phyloP scores from a whole-genome alignment of 2,113 vertebrate genomes.

The Clarias magur region DNA sequence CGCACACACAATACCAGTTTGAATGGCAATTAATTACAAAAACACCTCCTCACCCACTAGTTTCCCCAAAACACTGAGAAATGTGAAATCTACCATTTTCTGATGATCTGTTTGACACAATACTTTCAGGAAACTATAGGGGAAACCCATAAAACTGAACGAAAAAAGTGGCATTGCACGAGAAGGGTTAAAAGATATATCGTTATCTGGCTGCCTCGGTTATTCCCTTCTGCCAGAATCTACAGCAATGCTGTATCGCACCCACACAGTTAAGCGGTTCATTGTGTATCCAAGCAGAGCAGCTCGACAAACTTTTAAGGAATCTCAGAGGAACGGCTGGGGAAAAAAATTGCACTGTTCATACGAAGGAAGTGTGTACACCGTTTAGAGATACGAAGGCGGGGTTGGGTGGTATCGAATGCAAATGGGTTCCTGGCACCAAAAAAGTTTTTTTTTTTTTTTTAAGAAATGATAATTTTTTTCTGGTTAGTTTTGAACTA shows the following conservation, averaged over 20 bases:
- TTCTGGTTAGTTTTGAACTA: not conserved
- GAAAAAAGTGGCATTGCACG: not conserved
- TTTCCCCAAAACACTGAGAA: slow-evolving; percentile 8
- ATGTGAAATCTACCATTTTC: slow-evolving; percentile 17
- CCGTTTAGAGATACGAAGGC: not conserved
- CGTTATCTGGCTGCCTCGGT: not conserved
- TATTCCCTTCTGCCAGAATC: not conserved
- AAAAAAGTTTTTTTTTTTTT: not conserved
- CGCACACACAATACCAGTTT: not conserved
- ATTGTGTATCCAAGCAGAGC: slow-evolving; percentile 9
- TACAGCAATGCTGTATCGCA: slow-evolving; percentile 7
- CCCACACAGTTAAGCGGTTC: slow-evolving; percentile 24
- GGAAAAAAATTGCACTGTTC: not conserved
- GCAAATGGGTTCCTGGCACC: not conserved
- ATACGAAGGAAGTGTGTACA: too few relatives aligned
- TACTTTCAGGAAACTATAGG: slow-evolving; percentile 25
- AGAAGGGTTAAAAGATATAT: slow-evolving; percentile 1
- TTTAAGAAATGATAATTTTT: not conserved
- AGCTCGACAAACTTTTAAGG: not conserved
- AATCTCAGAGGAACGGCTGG: not conserved
- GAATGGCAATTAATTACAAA: not conserved
- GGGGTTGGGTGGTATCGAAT: not conserved
- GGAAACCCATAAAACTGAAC: slow-evolving; percentile 27
- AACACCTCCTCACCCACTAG: not conserved
- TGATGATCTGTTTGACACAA: slow-evolving; percentile 20